phyloP scores from a whole-genome alignment of 2,113 vertebrate species.

The Mus pahari region DNA sequence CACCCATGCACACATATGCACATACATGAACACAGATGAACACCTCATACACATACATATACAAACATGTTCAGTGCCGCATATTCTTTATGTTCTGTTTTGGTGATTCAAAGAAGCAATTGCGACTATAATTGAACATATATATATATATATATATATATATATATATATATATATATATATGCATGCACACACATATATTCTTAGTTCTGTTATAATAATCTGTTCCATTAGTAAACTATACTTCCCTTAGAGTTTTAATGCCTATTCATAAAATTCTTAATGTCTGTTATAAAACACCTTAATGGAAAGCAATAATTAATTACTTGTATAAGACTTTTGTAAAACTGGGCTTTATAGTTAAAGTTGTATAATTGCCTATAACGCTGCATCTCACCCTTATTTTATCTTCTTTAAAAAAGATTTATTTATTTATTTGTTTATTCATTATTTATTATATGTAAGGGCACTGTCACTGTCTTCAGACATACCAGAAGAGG shows the following conservation, averaged over 20 bases:
- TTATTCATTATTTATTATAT: too few species aligned
- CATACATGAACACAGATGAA: neutral
- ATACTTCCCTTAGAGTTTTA: neutral
- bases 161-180: neutral
- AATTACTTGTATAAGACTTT: neutral
- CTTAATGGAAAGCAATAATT: neutral
- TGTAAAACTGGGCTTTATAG: neutral
- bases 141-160: neutral
- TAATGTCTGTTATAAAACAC: neutral
- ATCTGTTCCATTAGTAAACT: neutral
- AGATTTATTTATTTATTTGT: too few species aligned
- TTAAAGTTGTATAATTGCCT: neutral
- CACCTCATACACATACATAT: neutral
- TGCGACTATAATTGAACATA: neutral
- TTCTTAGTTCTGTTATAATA: neutral
- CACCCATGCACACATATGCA: neutral
- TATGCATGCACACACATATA: neutral
- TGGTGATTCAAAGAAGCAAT: neutral
- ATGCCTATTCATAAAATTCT: neutral
- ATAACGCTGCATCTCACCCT: neutral
- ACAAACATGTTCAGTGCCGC: neutral
- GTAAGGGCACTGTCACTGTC: too few species aligned
- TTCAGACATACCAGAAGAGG: too few species aligned
- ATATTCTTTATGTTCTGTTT: neutral
- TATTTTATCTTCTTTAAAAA: neutral